These are phyloP conservation scores for Melinaea menophilus DNA, from an alignment of 2,888 invertebrate genomes.

Conservation along the genomic window DNA sequence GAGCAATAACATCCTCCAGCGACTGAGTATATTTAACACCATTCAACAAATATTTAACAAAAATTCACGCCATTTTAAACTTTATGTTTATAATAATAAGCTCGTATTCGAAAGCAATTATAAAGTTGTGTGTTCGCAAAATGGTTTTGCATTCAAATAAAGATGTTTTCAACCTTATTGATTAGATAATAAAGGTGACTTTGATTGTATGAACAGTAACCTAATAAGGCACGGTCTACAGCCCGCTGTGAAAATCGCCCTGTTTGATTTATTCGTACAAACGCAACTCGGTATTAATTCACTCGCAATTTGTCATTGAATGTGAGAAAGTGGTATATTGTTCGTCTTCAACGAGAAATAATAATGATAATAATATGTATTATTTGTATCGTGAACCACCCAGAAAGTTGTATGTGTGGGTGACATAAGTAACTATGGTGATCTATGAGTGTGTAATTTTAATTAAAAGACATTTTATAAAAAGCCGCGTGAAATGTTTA, in stretches of 20 bases:
- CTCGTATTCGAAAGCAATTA: slow-evolving; percentile 25
- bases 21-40: slow-evolving; percentile 56
- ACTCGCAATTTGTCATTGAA: slow-evolving; percentile 68
- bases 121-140: slow-evolving; percentile 33
- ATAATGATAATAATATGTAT: slow-evolving; percentile 41
- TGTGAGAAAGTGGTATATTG: slow-evolving; percentile 72
- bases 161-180: slow-evolving; percentile 32
- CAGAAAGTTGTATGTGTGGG: slow-evolving; percentile 33
- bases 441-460: slow-evolving; percentile 7
- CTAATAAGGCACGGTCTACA: slow-evolving; percentile 42
- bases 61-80: slow-evolving; percentile 17
- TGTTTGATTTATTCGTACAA: slow-evolving; percentile 64
- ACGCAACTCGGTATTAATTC: slow-evolving; percentile 63
- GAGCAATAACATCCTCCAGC: slow-evolving; percentile 66
- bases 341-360: slow-evolving; percentile 53
- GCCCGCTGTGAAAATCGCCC: slow-evolving; percentile 57
- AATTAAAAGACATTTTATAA: too few relatives aligned
- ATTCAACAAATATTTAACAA: slow-evolving; percentile 30
- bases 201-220: slow-evolving; percentile 20
- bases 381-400: slow-evolving; percentile 44
- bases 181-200: slow-evolving; percentile 18
- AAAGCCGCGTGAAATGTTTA: too few relatives aligned
- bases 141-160: slow-evolving; percentile 22
- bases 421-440: slow-evolving; percentile 27
- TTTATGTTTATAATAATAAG: slow-evolving; percentile 24